Evolutionary conservation across 2,888 invertebrate genomes (phyloP), one percentile per base, ranked within the genome.

Genomic region (Tuta absoluta): DNA sequence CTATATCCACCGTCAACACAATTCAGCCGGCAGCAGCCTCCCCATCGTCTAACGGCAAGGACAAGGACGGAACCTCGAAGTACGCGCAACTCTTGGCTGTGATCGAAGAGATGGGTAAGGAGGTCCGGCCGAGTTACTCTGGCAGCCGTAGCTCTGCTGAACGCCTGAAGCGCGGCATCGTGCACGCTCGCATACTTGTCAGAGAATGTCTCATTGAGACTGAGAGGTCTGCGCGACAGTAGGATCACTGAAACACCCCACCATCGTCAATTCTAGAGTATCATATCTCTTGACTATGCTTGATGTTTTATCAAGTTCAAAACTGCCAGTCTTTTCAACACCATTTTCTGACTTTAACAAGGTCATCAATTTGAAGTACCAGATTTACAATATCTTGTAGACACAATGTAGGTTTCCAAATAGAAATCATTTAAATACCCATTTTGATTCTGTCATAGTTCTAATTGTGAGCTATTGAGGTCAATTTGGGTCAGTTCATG

Each of bases 131-230:
- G 23, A 98, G 98, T 24, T 99, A 99, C 85, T 97, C 99, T 0
- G 99, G 98, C n/a, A 99, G 98, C 81, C 96, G 98, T 78, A 97
- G 96, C 82, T 98, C 98, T 0, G 96, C 97, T 0, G 99, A 99
- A 85, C 94, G 98, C 61, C 93, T 99, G 59, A 99, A 99, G 88
- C 94, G 99, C 63, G 97, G 97, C 64, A 98, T 99, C 75, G 97
- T 98, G 10, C 98, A 98, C 86, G 99, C 99, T 17, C 94, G 99
- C 72, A 96, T 98, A 78, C 93, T 99, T 70, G 98, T 99, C 61
- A 94, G 98, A 72, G 99, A 99, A 85, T 99, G 99, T 89, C 93
- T 99, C 67, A 95, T 98, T 87, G 99, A 99, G 89, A 98, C 98
- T 37, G 98, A 98, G 86, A 93, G 97, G 78, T 98, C 96, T 74